Percentiles rank a stretch among this genome's conserved stretches.
Conservation (phyloP, 2,797 vertebrate species). For the Sylvilagus floridanus region DNA sequence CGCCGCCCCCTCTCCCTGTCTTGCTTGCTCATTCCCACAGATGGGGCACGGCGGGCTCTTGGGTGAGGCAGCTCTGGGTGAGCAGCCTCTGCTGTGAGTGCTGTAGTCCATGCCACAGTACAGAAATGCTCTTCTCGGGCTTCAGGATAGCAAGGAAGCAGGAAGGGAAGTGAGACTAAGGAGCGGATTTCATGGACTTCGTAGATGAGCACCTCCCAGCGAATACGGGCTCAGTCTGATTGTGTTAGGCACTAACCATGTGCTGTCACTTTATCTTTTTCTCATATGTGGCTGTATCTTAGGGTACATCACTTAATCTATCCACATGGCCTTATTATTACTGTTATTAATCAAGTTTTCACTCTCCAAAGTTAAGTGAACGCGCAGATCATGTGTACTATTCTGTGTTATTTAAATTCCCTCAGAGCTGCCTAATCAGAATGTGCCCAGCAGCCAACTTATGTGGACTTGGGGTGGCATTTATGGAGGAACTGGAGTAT, state of each 20-base stretch:
- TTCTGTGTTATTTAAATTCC: conserved; percentile 38
- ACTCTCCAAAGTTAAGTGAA: conserved; percentile 18
- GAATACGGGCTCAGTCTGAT: not conserved
- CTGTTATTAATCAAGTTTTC: not conserved
- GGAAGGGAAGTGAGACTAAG: not conserved
- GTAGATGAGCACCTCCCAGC: not conserved
- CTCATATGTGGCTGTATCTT: not conserved
- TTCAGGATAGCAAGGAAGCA: not conserved
- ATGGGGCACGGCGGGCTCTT: rapidly evolving
- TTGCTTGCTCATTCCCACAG: not conserved
- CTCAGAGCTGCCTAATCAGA: conserved; percentile 1
- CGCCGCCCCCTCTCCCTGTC: not conserved
- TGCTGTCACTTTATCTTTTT: not conserved
- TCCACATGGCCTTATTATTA: not conserved
- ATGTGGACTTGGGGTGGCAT: not conserved
- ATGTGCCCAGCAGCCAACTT: not conserved
- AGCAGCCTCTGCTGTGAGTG: not conserved
- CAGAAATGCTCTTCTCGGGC: not conserved
- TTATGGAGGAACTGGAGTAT: too few species aligned
- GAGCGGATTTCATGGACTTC: not conserved
- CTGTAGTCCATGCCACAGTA: rapidly evolving
- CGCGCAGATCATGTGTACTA: not conserved
- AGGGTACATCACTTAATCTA: not conserved
- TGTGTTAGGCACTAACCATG: not conserved
- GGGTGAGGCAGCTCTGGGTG: not conserved